Percentiles rank a stretch among this genome's conserved stretches.
These are phyloP conservation scores for Polydrusus tereticollis DNA, from an alignment of 2,888 invertebrate species.

Conservation along the genomic window DNA sequence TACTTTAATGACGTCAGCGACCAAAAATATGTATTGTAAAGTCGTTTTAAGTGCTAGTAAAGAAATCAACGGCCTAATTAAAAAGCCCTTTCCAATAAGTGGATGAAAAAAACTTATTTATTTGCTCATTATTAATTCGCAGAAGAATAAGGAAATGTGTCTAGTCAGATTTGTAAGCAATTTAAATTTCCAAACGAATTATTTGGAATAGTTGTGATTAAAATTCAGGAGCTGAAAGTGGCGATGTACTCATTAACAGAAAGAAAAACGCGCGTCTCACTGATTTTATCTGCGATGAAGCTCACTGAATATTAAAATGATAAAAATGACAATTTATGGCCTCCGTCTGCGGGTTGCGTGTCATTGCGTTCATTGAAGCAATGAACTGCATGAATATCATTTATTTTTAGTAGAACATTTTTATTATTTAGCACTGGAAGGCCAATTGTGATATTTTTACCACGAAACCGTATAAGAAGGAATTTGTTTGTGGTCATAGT, in stretches of 20 bases:
- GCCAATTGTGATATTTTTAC: no score
- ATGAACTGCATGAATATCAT: conserved; percentile 33
- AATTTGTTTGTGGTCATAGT: no score
- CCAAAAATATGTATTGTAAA: no score
- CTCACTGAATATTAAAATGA: conserved; percentile 35
- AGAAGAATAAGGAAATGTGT: no score
- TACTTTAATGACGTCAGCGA: no score
- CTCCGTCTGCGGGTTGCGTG: conserved; percentile 44
- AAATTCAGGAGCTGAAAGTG: conserved; percentile 34
- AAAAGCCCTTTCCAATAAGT: no score
- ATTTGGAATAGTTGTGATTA: conserved; percentile 19
- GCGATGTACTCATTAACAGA: conserved; percentile 37
- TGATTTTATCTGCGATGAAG: conserved; percentile 33
- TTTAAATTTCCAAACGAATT: background rate
- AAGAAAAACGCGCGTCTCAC: conserved; percentile 28
- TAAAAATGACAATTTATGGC: conserved; percentile 44
- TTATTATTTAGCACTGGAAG: background rate
- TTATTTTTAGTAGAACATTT: conserved; percentile 29
- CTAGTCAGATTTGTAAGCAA: background rate
- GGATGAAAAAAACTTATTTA: no score
- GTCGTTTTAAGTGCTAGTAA: no score
- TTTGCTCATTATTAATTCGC: no score
- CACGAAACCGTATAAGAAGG: no score
- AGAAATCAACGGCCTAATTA: no score
- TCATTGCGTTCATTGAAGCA: conserved; percentile 42